Conservation (phyloP, 1,140 invertebrate species). For the Maniola jurtina region DNA sequence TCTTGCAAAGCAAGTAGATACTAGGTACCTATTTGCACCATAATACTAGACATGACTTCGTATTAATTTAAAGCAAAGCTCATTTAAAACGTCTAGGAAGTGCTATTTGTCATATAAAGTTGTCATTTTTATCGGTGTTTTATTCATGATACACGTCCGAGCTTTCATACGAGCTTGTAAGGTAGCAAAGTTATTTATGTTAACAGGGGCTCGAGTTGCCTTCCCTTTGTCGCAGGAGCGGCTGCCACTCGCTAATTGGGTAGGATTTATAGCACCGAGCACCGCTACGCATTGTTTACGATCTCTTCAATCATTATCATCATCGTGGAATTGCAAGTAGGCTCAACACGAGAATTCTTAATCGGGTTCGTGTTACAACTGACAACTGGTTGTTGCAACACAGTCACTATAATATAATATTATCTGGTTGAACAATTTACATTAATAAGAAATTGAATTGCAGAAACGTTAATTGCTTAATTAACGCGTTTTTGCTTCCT, state of each 20-base stretch:
- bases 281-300: conserved; percentile 35
- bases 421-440: background rate
- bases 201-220: conserved; percentile 26
- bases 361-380: background rate
- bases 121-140: conserved; percentile 22
- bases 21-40: too few relatives aligned
- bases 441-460: background rate
- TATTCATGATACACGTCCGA: conserved; percentile 14
- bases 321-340: conserved; percentile 13
- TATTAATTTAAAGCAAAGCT: conserved; percentile 15
- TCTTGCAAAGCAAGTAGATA: background rate
- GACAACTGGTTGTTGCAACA: background rate
- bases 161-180: conserved; percentile 30
- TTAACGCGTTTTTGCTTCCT: background rate
- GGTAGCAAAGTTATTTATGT: conserved; percentile 29
- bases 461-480: background rate
- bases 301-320: conserved; percentile 26
- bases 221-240: conserved; percentile 55
- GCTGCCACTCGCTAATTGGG: conserved; percentile 59
- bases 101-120: conserved; percentile 20
- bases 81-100: conserved; percentile 15
- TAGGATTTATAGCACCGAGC: conserved; percentile 54
- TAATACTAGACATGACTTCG: background rate
- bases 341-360: conserved; percentile 7
- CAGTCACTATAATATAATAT: background rate